Base-by-base conservation (phyloP, 30 jellyfish, hydroid and myxozoan species). In the Aurelia coerulea region DNA sequence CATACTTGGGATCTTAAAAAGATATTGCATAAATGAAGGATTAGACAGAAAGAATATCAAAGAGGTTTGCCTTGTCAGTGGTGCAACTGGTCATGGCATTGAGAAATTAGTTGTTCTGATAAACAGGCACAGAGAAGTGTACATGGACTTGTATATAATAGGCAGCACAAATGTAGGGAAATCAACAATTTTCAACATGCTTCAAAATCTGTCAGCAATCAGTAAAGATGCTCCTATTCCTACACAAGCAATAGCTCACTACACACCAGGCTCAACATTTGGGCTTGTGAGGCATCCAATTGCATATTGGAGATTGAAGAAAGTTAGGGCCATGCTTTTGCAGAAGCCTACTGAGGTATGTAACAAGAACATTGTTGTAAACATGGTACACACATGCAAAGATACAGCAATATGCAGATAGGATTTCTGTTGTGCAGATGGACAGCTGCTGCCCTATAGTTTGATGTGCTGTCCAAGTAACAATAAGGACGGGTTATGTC, bases 151-250 rank as follows among this genome's bases (percentile, higher is more conserved):
- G 29, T 93, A 93, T 78, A 51, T 93, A 41, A 94, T 93, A 46
- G 98, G 98, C 34, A 70, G 96, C 58, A 59, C 96, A 15, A 93
- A 93, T 79, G 83, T 87, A 19, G 98, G 98, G 17, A 93, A 93
- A 65, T 88, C 98, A 29, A 79, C 96, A 15, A 65, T 93, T 10
- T 93, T 70, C 72, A 93, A 93, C 83, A 69, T 83, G 85, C 79
- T 93, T 50, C 94, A 79, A 56, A 93, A 93, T 62, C 79, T 93
- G 42, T 49, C 85, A 10, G 73, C 86, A 50, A 87, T 88, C 60
- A 87, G 88, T 68, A 93, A 77, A 71, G 85, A 84, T 83, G 81
- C 75, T 1, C 52, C 51, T 39, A 75, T 93, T 10, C 98, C 98
- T 17, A 58, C 96, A 33, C 98, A 93, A 59, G 98, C 97, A 53